Conservation (phyloP, 2,113 vertebrate genomes). For the Perca schrenkii region DNA sequence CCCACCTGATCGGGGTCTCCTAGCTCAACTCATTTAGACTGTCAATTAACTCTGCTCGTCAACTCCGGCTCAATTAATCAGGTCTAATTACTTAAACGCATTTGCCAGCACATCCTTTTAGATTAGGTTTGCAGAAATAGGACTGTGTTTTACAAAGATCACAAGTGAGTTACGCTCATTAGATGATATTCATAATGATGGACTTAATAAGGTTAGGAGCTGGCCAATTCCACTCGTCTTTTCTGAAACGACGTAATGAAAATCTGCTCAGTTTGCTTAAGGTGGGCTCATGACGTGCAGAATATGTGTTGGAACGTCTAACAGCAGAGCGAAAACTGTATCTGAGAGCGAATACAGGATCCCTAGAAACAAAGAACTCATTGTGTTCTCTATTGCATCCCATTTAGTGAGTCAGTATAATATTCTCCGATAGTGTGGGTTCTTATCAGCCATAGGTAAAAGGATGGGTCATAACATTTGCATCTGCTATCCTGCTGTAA, state of each 20-base stretch:
- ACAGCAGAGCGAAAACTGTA: neutral
- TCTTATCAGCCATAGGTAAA: conserved; percentile 6
- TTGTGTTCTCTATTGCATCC: neutral
- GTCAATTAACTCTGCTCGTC: conserved; percentile 77
- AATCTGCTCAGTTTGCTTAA: conserved; percentile 9
- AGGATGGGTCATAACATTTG: conserved; percentile 14
- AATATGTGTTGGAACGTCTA: neutral
- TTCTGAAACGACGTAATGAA: conserved; percentile 30
- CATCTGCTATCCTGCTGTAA: conserved; percentile 18
- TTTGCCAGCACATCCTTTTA: conserved; percentile 71
- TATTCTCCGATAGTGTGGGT: neutral
- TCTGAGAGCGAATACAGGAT: neutral
- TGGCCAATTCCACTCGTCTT: conserved; percentile 40
- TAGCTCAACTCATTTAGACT: conserved; percentile 63
- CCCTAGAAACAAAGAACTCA: neutral
- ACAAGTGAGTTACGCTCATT: conserved; percentile 53
- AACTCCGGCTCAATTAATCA: conserved; percentile 74
- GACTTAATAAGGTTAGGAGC: conserved; percentile 65
- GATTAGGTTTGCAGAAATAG: conserved; percentile 62
- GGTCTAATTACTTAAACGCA: conserved; percentile 75
- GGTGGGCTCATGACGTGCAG: neutral
- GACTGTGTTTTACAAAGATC: conserved; percentile 63
- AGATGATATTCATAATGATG: conserved; percentile 62
- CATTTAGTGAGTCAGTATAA: neutral
- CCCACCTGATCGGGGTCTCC: conserved; percentile 42